Conservation (phyloP, 2,888 invertebrate genomes). For the Plebejus argus region DNA sequence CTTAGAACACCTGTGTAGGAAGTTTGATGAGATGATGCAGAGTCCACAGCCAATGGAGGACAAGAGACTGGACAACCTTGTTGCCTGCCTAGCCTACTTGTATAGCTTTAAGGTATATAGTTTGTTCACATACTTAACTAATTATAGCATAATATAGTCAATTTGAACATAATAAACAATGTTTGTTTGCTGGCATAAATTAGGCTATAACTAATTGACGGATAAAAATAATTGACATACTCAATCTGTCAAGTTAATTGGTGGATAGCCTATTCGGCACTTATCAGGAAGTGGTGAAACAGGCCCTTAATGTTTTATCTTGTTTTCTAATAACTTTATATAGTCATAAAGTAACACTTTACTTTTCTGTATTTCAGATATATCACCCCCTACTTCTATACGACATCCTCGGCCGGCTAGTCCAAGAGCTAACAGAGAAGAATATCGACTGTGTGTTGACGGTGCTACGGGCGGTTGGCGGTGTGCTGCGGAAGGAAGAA, state of each 20-base stretch:
- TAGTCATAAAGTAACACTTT: neutral
- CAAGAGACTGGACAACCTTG: slow-evolving; percentile 91
- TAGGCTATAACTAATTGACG: too few species aligned
- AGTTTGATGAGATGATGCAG: slow-evolving; percentile 82
- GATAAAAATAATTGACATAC: too few species aligned
- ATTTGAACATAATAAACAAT: neutral
- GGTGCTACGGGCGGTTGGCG: slow-evolving; percentile 90
- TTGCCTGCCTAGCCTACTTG: slow-evolving; percentile 88
- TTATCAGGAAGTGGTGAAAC: too few species aligned
- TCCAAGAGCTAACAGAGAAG: slow-evolving; percentile 84
- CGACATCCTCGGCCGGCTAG: slow-evolving; percentile 87
- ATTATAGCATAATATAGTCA: neutral
- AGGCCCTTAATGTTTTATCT: too few species aligned
- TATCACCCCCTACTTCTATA: slow-evolving; percentile 89
- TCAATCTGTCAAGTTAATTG: too few species aligned
- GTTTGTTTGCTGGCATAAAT: neutral
- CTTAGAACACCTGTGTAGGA: slow-evolving; percentile 86
- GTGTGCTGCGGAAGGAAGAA: slow-evolving; percentile 92
- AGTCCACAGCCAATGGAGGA: slow-evolving; percentile 80
- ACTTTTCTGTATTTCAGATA: slow-evolving; percentile 75
- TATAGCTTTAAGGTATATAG: slow-evolving; percentile 92
- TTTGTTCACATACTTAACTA: neutral
- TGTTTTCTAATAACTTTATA: too few species aligned
- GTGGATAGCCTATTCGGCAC: too few species aligned
- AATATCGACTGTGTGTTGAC: slow-evolving; percentile 91